Conservation (phyloP, 64 coral and sea anemone genomes). For the Pocillopora verrucosa region DNA sequence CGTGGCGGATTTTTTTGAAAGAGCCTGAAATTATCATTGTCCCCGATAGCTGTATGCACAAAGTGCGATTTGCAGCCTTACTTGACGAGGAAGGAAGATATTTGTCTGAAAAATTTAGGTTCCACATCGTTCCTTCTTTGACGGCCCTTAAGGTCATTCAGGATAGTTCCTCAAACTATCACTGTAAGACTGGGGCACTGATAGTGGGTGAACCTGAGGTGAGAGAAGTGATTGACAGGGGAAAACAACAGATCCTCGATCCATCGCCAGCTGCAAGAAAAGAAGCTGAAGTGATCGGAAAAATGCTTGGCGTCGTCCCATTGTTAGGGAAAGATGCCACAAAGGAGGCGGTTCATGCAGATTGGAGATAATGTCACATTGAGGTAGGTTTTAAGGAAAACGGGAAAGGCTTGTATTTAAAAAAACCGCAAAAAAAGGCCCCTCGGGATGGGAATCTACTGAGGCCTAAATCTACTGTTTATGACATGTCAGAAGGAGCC, state of each 20-base stretch:
- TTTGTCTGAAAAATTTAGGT: neutral
- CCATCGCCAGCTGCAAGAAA: neutral
- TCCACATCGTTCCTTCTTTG: neutral
- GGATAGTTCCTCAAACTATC: neutral
- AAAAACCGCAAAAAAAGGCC: too few species aligned
- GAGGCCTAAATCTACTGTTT: too few species aligned
- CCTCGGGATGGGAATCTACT: too few species aligned
- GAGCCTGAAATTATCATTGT: neutral
- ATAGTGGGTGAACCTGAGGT: neutral
- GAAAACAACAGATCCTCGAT: neutral
- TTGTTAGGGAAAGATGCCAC: neutral
- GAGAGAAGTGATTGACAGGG: neutral
- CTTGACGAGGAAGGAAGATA: neutral
- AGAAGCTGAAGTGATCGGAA: neutral
- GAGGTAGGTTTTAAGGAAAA: too few species aligned
- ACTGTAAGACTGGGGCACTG: neutral
- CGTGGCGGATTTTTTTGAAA: neutral
- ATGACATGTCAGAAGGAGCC: too few species aligned
- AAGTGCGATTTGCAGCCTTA: neutral
- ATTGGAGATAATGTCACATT: too few species aligned
- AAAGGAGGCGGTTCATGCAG: neutral
- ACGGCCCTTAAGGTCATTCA: neutral
- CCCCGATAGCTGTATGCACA: neutral
- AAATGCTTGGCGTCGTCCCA: neutral
- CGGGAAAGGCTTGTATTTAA: too few species aligned